Base-by-base conservation (phyloP, 2,888 invertebrate genomes). In the Athetis lepigone region DNA sequence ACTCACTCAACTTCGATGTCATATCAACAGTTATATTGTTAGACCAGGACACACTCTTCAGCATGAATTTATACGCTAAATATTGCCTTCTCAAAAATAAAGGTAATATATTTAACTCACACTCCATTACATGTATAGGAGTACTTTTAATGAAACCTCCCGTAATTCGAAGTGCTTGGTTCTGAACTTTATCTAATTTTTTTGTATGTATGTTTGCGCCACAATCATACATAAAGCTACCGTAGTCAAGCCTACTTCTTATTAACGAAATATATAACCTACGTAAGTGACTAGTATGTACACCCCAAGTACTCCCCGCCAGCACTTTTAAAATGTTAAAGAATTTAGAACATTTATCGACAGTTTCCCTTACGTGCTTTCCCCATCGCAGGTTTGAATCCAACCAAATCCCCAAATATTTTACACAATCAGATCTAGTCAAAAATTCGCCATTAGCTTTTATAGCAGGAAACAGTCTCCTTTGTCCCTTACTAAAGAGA, bases 251-350 rank as follows among this genome's bases (percentile, higher is more conserved):
- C 21, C 50, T 13, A 23, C 23, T 50, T 37, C 50, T 50, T 50
- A 50, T 50, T 4, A 50, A 8, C n/a, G 50, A 50, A 4, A 50
- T 37, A n/a, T 50, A 50, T 8, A 50, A n/a, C 16, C 50, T 50
- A 37, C 37, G 23, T 21, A 8, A 3, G n/a, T n/a, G n/a, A n/a
- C n/a, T n/a, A n/a, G n/a, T n/a, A n/a, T n/a, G n/a, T n/a, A n/a
- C n/a, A n/a, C n/a, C n/a, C n/a, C n/a, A n/a, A n/a, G n/a, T n/a
- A n/a, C n/a, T n/a, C n/a, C n/a, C n/a, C n/a, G n/a, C n/a, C n/a
- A n/a, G n/a, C n/a, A n/a, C n/a, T n/a, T n/a, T n/a, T n/a, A n/a
- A n/a, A n/a, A n/a, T n/a, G n/a, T n/a, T n/a, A n/a, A n/a, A n/a
- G n/a, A n/a, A n/a, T n/a, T n/a, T n/a, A n/a, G n/a, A n/a, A n/a